phyloP scores from a whole-genome alignment of 2,113 vertebrate species.

The Psilopsiagon aymara region DNA sequence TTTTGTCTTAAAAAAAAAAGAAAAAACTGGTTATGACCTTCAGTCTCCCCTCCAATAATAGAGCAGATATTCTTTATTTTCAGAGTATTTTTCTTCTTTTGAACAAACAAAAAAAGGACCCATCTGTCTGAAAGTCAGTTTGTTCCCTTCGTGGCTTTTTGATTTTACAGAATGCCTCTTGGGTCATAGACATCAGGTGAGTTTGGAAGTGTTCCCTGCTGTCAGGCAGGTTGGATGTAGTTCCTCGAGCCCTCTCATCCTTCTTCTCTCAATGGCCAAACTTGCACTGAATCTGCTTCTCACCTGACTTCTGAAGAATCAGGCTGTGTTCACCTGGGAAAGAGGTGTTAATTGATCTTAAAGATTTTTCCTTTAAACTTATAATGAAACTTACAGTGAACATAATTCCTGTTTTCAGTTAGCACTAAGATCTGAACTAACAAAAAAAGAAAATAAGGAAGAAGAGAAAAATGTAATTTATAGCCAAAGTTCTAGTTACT shows the following conservation, averaged over 20 bases:
- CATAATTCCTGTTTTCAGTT: fast-evolving
- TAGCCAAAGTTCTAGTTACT: background rate
- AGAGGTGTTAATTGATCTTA: background rate
- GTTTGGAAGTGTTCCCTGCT: background rate
- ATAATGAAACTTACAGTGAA: background rate
- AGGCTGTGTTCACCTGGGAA: background rate
- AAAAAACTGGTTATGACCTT: background rate
- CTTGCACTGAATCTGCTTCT: background rate
- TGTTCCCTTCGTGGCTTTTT: background rate
- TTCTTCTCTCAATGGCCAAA: fast-evolving
- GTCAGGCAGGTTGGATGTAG: fast-evolving
- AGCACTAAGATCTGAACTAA: background rate
- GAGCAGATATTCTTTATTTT: background rate
- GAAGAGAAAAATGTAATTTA: background rate
- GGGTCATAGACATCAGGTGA: fast-evolving
- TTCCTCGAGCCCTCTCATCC: background rate
- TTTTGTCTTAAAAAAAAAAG: background rate
- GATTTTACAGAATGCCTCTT: background rate
- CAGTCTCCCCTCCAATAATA: background rate
- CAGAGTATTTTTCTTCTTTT: background rate
- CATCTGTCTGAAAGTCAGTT: background rate
- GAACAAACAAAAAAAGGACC: background rate
- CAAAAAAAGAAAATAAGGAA: background rate
- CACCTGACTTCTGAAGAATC: background rate
- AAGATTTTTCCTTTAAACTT: background rate